phyloP scores from a whole-genome alignment of 1,140 invertebrate species.

The Heliconius hermathena region DNA sequence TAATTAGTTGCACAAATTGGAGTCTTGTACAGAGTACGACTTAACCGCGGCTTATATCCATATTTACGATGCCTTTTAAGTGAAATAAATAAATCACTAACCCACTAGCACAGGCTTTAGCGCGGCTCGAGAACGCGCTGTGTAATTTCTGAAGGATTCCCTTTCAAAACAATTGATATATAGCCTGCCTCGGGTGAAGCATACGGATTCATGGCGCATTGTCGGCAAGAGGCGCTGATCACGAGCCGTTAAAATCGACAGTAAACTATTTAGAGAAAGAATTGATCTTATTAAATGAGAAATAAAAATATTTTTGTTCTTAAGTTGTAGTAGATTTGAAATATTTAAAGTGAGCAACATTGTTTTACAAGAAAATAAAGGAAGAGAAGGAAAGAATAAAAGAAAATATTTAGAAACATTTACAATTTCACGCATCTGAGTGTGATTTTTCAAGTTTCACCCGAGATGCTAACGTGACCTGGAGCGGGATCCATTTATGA shows the following conservation, averaged over 20 bases:
- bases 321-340: neutral
- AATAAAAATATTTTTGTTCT: neutral
- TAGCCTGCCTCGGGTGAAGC: slow-evolving; percentile 50
- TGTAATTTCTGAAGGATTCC: slow-evolving; percentile 68
- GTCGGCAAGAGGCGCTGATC: slow-evolving; percentile 46
- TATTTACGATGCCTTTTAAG: slow-evolving; percentile 65
- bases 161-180: slow-evolving; percentile 65
- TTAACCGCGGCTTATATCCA: slow-evolving; percentile 23
- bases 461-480: slow-evolving; percentile 75
- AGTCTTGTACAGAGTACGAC: slow-evolving; percentile 20
- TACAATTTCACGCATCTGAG: slow-evolving; percentile 72
- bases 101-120: slow-evolving; percentile 49
- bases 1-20: slow-evolving; percentile 40
- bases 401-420: slow-evolving; percentile 35
- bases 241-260: slow-evolving; percentile 21
- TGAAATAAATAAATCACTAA: slow-evolving; percentile 75
- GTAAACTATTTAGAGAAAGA: slow-evolving; percentile 31
- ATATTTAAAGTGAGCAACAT: neutral
- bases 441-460: slow-evolving; percentile 75
- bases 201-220: slow-evolving; percentile 50
- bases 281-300: slow-evolving; percentile 15
- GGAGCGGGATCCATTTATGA: slow-evolving; percentile 78
- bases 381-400: neutral
- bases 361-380: neutral
- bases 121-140: slow-evolving; percentile 49